Evolutionary conservation across 2,888 invertebrate species (phyloP), one percentile per base, ranked within the genome.

Genomic region (Scelioninae gen. 1): DNA sequence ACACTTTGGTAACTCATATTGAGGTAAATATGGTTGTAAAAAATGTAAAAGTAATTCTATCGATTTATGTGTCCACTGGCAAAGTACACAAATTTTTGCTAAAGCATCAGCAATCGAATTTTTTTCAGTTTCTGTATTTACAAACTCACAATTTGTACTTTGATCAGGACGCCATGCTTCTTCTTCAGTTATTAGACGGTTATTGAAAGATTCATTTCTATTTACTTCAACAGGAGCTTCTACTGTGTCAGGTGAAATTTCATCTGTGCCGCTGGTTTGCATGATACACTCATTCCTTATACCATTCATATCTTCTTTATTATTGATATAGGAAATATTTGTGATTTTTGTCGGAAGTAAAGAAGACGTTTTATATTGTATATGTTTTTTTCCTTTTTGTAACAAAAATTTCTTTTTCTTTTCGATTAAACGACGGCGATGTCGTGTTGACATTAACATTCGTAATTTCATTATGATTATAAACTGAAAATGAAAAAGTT

Each of bases 1-100:
- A 47, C 15, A 15, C 11, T 23, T 29, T 34, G 69, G 69, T 23
- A 68, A 43, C 11, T 69, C n/a, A 11, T 16, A 47, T 34, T 69
- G 10, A 5, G 58, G 69, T 15, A 45, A 62, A 15, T 13, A 45
- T 29, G 4, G 0, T 13, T n/a, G 31, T 4, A 62, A 10, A 23
- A 31, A 32, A 5, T 45, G 8, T 15, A 62, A 32, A 0, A 62
- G 1, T 2, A 62, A 1, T 31, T n/a, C 32, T 9, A 47, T 29
- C 1, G 6, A 0, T 0, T 8, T 40, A 58, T 58, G 58, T 9
- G 0, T 40, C 7, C 40, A 8, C 6, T 62, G 45, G 45, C 31
- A 9, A 8, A 31, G 15, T 7, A 31, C 15, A 62, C 45, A 62
- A 29, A 62, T 45, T 31, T 47, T 6, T 45, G 62, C 40, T 29